Conservation (phyloP, 1,140 invertebrate genomes). For the Augochlora pura region DNA sequence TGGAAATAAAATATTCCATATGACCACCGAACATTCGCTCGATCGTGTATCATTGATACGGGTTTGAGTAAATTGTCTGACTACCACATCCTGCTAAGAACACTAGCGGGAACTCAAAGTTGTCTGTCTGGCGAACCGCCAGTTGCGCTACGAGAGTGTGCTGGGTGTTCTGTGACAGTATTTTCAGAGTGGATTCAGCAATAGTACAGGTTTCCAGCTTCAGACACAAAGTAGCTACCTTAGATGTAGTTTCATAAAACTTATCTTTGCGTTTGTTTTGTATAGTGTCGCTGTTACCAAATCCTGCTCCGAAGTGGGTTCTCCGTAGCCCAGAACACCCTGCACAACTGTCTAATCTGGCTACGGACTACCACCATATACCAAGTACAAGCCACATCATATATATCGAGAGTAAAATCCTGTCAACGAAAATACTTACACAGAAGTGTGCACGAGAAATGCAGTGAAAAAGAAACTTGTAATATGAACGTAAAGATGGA, state of each 20-base stretch:
- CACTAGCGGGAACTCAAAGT: constrained; percentile 36
- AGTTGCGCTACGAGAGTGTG: constrained; percentile 38
- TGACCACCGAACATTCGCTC: neutral
- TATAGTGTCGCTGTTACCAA: neutral
- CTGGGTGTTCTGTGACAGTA: neutral
- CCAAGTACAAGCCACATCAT: constrained; percentile 45
- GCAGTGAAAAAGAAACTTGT: constrained; percentile 56
- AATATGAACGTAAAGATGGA: constrained; percentile 54
- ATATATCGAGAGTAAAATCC: constrained; percentile 48
- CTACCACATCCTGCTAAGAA: constrained; percentile 40
- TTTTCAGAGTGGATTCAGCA: neutral
- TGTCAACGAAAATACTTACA: constrained; percentile 55
- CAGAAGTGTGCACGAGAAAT: constrained; percentile 48
- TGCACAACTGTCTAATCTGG: constrained; percentile 31
- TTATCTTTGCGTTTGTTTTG: neutral
- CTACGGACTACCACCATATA: constrained; percentile 48
- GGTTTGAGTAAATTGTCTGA: constrained; percentile 21
- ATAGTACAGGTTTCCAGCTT: neutral
- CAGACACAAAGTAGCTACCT: too few species aligned
- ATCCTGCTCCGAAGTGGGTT: neutral
- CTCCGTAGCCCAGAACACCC: neutral
- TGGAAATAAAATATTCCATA: constrained; percentile 32
- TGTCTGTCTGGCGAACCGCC: constrained; percentile 1
- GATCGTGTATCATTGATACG: neutral
- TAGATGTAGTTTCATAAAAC: too few species aligned